Evolutionary conservation across 2,797 vertebrate genomes (phyloP).

Genomic region (Gambelia wislizenii): DNA sequence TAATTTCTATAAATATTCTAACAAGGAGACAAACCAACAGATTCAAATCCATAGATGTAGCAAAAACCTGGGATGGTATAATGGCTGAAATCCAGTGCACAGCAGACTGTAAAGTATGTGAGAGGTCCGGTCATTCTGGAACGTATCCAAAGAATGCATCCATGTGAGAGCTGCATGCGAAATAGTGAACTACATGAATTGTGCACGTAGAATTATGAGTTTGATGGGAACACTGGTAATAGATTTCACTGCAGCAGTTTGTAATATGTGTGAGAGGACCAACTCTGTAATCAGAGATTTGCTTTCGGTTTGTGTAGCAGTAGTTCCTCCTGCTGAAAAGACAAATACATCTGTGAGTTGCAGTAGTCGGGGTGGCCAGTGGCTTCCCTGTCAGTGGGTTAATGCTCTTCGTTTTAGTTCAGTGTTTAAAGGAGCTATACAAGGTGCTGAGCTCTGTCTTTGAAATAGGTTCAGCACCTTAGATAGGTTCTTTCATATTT

Average conservation of each 20-base stretch:
- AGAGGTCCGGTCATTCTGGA: neutral
- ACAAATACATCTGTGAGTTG: neutral
- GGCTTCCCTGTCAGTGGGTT: too few relatives aligned
- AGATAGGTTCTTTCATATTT: too few relatives aligned
- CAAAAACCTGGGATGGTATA: neutral
- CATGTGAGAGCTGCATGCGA: neutral
- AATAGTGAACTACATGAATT: neutral
- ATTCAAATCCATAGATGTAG: neutral
- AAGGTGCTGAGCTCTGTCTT: too few relatives aligned
- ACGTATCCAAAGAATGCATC: neutral
- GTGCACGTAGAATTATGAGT: too few relatives aligned
- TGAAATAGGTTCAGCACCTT: too few relatives aligned
- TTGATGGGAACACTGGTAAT: too few relatives aligned
- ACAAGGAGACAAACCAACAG: neutral
- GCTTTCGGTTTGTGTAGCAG: neutral
- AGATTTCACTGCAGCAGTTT: neutral
- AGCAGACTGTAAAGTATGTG: neutral
- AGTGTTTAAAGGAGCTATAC: too few relatives aligned
- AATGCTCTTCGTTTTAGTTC: too few relatives aligned
- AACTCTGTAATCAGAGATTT: neutral
- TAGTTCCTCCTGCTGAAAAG: neutral
- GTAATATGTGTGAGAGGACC: neutral
- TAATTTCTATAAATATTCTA: neutral
- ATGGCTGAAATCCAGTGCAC: neutral
- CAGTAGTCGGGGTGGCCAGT: too few relatives aligned